Percentiles rank a stretch among this genome's conserved stretches.
These are phyloP conservation scores for Erpobdella octoculata DNA, from an alignment of 2,888 invertebrate genomes.

Conservation along the genomic window DNA sequence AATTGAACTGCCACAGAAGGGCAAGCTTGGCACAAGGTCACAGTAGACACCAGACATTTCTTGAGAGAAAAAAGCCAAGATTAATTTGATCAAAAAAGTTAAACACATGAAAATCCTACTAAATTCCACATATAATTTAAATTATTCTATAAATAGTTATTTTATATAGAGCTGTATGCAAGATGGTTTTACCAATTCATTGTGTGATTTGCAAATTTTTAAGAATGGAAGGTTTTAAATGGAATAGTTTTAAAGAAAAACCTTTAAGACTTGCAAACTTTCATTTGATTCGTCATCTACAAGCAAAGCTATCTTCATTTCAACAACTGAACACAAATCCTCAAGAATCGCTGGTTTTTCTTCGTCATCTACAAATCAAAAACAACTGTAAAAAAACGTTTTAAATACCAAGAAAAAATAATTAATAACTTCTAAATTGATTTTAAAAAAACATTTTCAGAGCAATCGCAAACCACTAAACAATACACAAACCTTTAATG, in stretches of 20 bases:
- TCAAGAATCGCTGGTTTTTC: neutral
- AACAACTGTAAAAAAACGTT: too few species aligned
- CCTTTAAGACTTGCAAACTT: neutral
- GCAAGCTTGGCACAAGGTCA: conserved; percentile 10
- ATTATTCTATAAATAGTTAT: neutral
- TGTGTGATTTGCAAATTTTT: too few species aligned
- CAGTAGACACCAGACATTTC: conserved; percentile 20
- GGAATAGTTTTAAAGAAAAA: too few species aligned
- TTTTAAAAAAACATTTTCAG: too few species aligned
- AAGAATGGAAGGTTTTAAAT: too few species aligned
- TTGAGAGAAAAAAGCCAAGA: neutral
- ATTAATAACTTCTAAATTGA: too few species aligned
- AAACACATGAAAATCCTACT: neutral
- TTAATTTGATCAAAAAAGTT: neutral
- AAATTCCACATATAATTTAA: neutral
- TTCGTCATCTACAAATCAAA: neutral
- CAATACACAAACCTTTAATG: neutral
- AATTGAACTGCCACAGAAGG: neutral
- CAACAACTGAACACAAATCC: neutral
- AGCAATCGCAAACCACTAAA: too few species aligned
- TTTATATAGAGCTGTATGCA: neutral
- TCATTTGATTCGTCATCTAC: neutral
- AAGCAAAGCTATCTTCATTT: neutral
- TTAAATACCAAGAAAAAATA: too few species aligned
- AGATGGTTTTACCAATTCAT: too few species aligned